Percentiles rank a stretch among this genome's conserved stretches.
phyloP scores from a whole-genome alignment of 1,140 invertebrate genomes.

The Ladona fulva region DNA sequence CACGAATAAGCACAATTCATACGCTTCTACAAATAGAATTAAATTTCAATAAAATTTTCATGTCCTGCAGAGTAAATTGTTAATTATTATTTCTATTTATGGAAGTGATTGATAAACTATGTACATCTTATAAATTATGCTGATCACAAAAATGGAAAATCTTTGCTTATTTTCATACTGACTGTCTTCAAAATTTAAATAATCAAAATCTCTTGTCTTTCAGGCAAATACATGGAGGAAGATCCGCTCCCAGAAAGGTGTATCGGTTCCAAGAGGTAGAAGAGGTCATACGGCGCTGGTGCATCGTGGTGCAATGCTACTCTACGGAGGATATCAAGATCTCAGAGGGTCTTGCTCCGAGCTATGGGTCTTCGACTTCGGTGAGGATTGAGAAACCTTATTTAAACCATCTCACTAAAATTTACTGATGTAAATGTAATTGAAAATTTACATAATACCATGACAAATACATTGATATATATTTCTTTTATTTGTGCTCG shows the following conservation, averaged over 20 bases:
- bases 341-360: constrained; percentile 74
- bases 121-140: too few relatives aligned
- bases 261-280: constrained; percentile 60
- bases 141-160: too few relatives aligned
- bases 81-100: too few relatives aligned
- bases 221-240: constrained; percentile 56
- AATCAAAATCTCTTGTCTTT: constrained; percentile 23
- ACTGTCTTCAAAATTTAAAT: too few relatives aligned
- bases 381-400: constrained; percentile 41
- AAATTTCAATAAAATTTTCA: too few relatives aligned
- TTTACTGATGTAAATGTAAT: background rate
- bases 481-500: too few relatives aligned
- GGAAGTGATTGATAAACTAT: too few relatives aligned
- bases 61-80: too few relatives aligned
- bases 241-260: constrained; percentile 36
- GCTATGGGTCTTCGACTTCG: constrained; percentile 81
- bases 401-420: background rate
- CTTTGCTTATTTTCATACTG: too few relatives aligned
- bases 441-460: background rate
- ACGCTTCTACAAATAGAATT: too few relatives aligned
- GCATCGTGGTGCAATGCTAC: constrained; percentile 66
- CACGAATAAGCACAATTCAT: too few relatives aligned
- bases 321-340: constrained; percentile 86
- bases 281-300: constrained; percentile 75
- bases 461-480: too few relatives aligned